Conservation (phyloP, 2,888 invertebrate genomes). For the Rugalucina vietnamica region DNA sequence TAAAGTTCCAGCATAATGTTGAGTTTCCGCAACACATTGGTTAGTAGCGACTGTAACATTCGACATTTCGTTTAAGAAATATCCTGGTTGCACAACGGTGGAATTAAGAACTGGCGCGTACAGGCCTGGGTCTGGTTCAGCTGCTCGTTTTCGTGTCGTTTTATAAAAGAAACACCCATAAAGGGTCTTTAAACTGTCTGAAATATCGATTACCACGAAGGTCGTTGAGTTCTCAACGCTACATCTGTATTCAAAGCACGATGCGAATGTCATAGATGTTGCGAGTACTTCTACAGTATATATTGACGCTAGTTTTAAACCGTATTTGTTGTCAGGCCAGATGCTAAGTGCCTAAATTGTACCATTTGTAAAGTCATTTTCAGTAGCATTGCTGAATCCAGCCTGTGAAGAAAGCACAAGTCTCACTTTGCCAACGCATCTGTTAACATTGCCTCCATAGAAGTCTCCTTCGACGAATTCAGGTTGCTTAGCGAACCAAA, state of each 20-base stretch:
- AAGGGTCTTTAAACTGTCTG: background rate
- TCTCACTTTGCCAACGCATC: background rate
- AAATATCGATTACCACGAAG: background rate
- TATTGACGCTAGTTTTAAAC: background rate
- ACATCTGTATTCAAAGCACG: slow-evolving; percentile 2
- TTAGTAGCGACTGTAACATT: background rate
- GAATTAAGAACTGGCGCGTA: background rate
- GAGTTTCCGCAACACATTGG: background rate
- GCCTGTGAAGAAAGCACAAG: too few species aligned
- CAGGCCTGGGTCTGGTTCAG: background rate
- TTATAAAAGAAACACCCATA: background rate
- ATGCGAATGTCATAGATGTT: background rate
- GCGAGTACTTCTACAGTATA: background rate
- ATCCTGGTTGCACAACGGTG: background rate
- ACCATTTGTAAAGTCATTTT: too few species aligned
- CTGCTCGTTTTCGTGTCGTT: background rate
- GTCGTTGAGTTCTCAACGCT: background rate
- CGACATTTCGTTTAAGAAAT: background rate
- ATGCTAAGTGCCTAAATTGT: background rate
- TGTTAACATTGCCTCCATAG: background rate
- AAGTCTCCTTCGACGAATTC: background rate
- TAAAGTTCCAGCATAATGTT: background rate
- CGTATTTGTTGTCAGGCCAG: background rate
- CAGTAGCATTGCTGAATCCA: too few species aligned
- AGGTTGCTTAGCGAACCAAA: background rate